Base-by-base conservation (phyloP, 2,888 invertebrate genomes). In the Clostera curtula region DNA sequence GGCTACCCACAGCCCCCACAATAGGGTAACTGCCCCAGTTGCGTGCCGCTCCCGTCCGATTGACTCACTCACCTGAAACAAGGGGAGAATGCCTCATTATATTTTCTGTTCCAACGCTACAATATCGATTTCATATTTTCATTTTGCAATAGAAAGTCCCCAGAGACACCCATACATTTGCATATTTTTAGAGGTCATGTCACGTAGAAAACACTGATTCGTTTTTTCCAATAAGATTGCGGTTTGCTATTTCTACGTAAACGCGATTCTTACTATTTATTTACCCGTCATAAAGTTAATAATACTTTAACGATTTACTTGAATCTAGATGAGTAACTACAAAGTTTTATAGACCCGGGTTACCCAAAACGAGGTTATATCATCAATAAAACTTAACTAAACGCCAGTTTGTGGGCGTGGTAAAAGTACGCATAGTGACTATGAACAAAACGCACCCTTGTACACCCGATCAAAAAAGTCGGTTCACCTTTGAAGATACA, bases 41-140 rank as follows among this genome's bases (percentile, higher is more conserved):
- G 53, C 55, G 51, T 52, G 56, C 51, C 36, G 31, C 50, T 39
- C 45, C 34, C 42, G 35, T 40, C 39, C 49, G 44, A 51, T 54
- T 52, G 59, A 61, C 46, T 67, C 70, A 59, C 70, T 72, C 67
- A 71, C 73, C 67, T 73, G 71, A 32, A 71, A 71, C 69, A 70
- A 68, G 58, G 53, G 56, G 50, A 45, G 44, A 58, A 60, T 48
- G 48, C 44, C 50, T 52, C 51, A 55, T 52, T n/a, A 52, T 54
- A 49, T 46, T 41, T 47, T 37, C 34, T 34, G 32, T 30, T 33
- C 31, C 28, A 34, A 24, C 50, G 44, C 53, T 54, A 52, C 56
- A 53, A n/a, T n/a, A n/a, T 50, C 39, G 38, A 42, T 36, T 57
- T 57, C 50, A 48, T 51, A 54, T 54, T 50, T 55, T 53, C 47